Base-by-base conservation (phyloP, 64 coral and sea anemone species). In the Pocillopora damicornis region DNA sequence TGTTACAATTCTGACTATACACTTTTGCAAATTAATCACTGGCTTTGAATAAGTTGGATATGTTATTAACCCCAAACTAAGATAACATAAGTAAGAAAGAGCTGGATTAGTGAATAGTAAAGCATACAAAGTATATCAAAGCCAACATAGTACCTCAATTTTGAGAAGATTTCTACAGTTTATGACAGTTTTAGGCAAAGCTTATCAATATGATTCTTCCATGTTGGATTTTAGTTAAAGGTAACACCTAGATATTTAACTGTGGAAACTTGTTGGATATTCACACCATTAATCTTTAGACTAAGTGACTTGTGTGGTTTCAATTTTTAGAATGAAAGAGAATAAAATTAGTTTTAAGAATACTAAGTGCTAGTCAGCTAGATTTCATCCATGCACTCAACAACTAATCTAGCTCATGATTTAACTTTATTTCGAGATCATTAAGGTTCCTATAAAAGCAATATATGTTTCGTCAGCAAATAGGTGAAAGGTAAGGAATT, bases 401-500 rank as follows among this genome's bases (percentile, higher is more conserved):
- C 15, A 4, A 89, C 60, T 73, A 65, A n/a, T 67, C 14, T 0
- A 90, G 76, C 56, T 90, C 88, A 37, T 81, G 37, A 81, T 90
- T 90, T 23, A 90, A 13, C 2, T 14, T 82, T 18, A 25, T 12
- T 81, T 90, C 22, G 20, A 82, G 38, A 60, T 74, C 13, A 73
- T 74, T 12, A 16, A 76, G 51, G 35, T 37, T 84, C 37, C 22
- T 90, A 35, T 23, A 9, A 45, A 78, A 83, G 22, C 20, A 82
- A 45, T 80, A 90, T 58, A 90, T 74, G 11, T 84, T 90, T 89
- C 76, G 60, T 89, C 77, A 78, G 78, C 78, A 90, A 90, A 82
- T 35, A 80, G 79, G 59, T 45, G 34, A 63, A 51, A 74, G 26
- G 4, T 73, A 73, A 74, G 37, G 16, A 86, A 4, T 57, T 15